Base-by-base conservation (phyloP, 1,140 invertebrate species). In the Phocides pigmalion region DNA sequence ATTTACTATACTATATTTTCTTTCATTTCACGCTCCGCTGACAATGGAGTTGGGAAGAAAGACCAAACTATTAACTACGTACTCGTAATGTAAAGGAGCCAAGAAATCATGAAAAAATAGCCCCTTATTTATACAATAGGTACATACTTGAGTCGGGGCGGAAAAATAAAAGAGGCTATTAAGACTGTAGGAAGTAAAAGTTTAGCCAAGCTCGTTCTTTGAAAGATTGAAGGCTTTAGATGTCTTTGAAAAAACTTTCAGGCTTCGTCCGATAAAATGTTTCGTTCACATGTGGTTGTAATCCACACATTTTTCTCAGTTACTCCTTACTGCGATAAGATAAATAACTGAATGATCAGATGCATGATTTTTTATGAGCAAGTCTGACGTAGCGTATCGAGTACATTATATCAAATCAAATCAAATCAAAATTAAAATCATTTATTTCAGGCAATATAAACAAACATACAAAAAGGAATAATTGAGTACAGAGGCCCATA, bases 211-310 rank as follows among this genome's bases (percentile, higher is more conserved):
- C 80, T 78, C 68, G 73, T 75, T 75, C 79, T 70, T 72, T 76
- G 67, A 66, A 74, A 77, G 74, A 82, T 82, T 76, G 72, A 59
- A 68, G 67, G 82, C 71, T 84, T 84, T 74, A 78, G 80, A 76
- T 86, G 81, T 84, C 71, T 79, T 66, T 75, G 74, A 78, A 80
- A 82, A 82, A 83, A 81, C 58, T 72, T 82, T 81, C 58, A 56
- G 62, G 47, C 58, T 68, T 65, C 56, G 49, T 69, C 69, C 66
- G 84, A 82, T 87, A 85, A 87, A 82, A 84, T 82, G 77, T 82
- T 84, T 81, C 66, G 74, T 78, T 75, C 70, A 69, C 72, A 50
- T 81, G 81, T 86, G 83, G 86, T 86, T 81, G 81, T 86, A 85
- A 87, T 86, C 81, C 79, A 63, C 14, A 70, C 68, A 81, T 76